These are phyloP conservation scores for Lingula anatina DNA, from an alignment of 2,888 invertebrate genomes.

Conservation along the genomic window DNA sequence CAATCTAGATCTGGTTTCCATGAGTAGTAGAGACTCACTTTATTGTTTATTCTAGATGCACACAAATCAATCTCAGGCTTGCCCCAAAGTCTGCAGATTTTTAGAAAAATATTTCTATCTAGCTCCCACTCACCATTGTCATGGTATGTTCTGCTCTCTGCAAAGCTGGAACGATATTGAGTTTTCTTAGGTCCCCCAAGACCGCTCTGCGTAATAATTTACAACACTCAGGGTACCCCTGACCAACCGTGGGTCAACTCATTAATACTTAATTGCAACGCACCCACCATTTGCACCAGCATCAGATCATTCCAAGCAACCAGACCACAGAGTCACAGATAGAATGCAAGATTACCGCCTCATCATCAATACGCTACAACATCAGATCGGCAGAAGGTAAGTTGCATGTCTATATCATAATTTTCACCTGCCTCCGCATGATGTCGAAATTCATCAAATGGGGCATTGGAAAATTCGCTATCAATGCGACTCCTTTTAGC, in stretches of 20 bases:
- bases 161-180: no score
- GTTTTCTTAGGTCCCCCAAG: no score
- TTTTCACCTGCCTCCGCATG: no score
- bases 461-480: no score
- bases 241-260: neutral
- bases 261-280: neutral
- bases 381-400: no score
- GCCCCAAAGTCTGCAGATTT: neutral
- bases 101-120: neutral
- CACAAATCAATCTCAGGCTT: constrained; percentile 3
- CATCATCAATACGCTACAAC: neutral
- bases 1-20: constrained; percentile 6
- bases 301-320: no score
- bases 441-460: no score
- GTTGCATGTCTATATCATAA: neutral
- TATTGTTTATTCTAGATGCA: constrained; percentile 4
- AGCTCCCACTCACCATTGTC: constrained; percentile 3
- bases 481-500: no score
- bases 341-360: neutral
- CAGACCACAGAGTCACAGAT: neutral
- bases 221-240: no score
- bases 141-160: neutral
- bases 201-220: no score
- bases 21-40: constrained; percentile 1
- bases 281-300: neutral